Base-by-base conservation (phyloP, 2,113 vertebrate genomes). In the Aythya baeri region DNA sequence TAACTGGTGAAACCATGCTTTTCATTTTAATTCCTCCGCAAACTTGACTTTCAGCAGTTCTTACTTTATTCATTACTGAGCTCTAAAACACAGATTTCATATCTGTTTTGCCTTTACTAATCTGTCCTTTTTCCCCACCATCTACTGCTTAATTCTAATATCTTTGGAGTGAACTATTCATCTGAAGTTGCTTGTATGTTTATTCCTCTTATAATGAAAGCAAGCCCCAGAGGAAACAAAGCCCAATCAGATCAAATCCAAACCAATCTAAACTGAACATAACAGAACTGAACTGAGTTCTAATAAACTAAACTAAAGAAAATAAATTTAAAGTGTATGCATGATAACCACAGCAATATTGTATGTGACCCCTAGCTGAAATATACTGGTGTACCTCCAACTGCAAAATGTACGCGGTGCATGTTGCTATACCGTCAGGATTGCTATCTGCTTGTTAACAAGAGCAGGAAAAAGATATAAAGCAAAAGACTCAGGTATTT, bases 391-490 rank as follows among this genome's bases (percentile, higher is more conserved):
- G 6, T 50, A 61, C 18, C 16, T 82, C 32, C 32, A 79, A 41
- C 36, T 82, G 13, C 15, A 79, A 82, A 75, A 79, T 57, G 21
- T 44, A 36, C 9, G 50, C 6, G 79, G 52, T 86, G 57, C 11
- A 13, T 26, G 13, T 27, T 91, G 43, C 21, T 78, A 20, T 26
- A 78, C 32, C 46, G 4, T 41, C 59, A 93, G 32, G 36, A 95
- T 96, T 82, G 86, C 91, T 90, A 68, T 62, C 81, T 91, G 49
- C 59, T 91, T 87, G n/a, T 52, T 93, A 94, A 87, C 29, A 91
- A 38, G 34, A 66, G 11, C 57, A 34, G 75, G 66, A 67, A 81
- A 73, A 27, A 83, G 44, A 34, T 78, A 36, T 21, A 29, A 50
- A 82, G 34, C 9, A 65, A 93, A 76, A 76, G 0, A 87, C 50